Evolutionary conservation across 1,140 invertebrate species (phyloP), one percentile per base, ranked within the genome.

Genomic region (Leptestheria dahalacensis): DNA sequence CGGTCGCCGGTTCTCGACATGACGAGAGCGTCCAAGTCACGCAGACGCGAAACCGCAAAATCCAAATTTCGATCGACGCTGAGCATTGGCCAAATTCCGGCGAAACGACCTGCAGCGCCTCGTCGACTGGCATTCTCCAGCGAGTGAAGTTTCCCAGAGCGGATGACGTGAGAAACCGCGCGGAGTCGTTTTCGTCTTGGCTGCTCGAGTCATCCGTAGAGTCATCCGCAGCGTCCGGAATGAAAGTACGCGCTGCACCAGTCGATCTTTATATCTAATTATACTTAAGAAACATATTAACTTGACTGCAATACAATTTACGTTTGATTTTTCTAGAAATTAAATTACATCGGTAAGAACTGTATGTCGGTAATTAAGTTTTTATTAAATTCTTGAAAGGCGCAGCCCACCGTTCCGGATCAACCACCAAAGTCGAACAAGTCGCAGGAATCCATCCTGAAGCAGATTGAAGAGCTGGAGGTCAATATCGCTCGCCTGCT

Each of bases 381-480:
- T 9, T 9, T 41, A 41, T 9, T 41, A 6, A 15, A 41, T 41
- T 41, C 33, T 41, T 9, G 33, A 9, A 15, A 9, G 15, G 6
- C 33, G 33, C 6, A 9, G 15, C 33, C 33, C 15, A 41, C 33
- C 6, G 33, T 15, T 41, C 15, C 33, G 33, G 33, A 41, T 15
- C 33, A 15, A 41, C 6, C 33, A 41, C 6, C 6, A 9, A 41
- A 41, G 6, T n/a, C n/a, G n/a, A n/a, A n/a, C 33, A 15, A 41
- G 6, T 41, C 33, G 6, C 6, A 41, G 33, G 6, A 9, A 15
- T 41, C 33, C 6, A 29, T 55, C 20, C n/a, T 55, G 1, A 24
- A 33, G 26, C 26, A 55, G 11, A 55, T 55, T n/a, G 53, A 55
- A 26, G n/a, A 26, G 26, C 15, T 55, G 53, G 53, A 55, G 33